phyloP scores from a whole-genome alignment of 1,140 invertebrate genomes.

The Lordiphosa collinella region DNA sequence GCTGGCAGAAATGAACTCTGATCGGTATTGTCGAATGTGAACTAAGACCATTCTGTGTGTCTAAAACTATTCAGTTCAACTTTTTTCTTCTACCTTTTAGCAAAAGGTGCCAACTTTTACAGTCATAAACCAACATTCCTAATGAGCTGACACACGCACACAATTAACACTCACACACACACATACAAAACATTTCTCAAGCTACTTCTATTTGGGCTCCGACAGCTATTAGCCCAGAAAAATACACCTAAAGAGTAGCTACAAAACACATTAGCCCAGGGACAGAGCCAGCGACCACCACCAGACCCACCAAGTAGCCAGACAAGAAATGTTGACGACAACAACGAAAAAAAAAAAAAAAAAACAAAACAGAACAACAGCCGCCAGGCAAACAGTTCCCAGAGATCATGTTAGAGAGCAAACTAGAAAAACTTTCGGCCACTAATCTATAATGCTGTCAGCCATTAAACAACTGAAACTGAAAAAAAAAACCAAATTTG shows the following conservation, averaged over 20 bases:
- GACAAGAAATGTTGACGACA: conserved; percentile 44
- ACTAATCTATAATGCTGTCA: conserved; percentile 77
- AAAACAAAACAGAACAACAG: conserved; percentile 32
- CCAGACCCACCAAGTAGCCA: conserved; percentile 66
- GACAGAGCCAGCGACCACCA: conserved; percentile 18
- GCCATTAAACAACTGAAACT: conserved; percentile 72
- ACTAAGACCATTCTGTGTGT: too few relatives aligned
- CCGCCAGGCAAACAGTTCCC: conserved; percentile 63
- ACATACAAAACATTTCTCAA: conserved; percentile 2
- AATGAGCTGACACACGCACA: conserved; percentile 44
- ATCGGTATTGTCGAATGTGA: too few relatives aligned
- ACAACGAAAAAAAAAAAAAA: conserved; percentile 16
- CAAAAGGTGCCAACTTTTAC: background rate
- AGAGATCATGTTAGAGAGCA: conserved; percentile 19
- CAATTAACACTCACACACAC: conserved; percentile 28
- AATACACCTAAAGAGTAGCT: conserved; percentile 50
- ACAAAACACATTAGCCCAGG: conserved; percentile 50
- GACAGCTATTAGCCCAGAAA: conserved; percentile 68
- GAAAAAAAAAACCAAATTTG: conserved; percentile 74
- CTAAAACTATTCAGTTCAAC: background rate
- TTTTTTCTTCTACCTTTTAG: background rate
- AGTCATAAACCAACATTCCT: conserved; percentile 38
- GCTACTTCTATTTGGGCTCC: conserved; percentile 27
- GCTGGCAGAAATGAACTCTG: too few relatives aligned
- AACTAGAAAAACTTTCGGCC: conserved; percentile 60